Base-by-base conservation (phyloP, 2,113 vertebrate species). In the Procavia capensis region DNA sequence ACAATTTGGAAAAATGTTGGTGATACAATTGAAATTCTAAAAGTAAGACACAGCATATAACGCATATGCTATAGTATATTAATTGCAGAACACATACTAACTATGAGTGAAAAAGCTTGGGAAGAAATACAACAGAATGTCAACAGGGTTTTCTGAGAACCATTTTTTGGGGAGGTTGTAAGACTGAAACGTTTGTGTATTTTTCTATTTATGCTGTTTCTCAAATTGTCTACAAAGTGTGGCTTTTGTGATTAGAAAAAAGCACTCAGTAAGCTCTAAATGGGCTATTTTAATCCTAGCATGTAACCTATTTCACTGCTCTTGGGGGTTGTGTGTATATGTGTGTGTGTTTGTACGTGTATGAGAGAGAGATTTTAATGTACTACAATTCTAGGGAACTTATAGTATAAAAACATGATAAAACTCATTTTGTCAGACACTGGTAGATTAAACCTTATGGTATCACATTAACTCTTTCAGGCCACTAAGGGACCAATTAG, bases 401-500 rank as follows among this genome's bases (percentile, higher is more conserved):
- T 89, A 88, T 36, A 89, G 68, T 85, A 83, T 68, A 76, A 95
- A 96, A n/a, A 97, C 87, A 88, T 63, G 63, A 43, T 86, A 95
- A 94, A 85, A 22, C 54, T 95, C 14, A 76, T 95, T 95, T 98
- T 97, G 74, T 97, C 80, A 94, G 79, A 75, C 97, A 96, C 88
- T 94, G 11, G 70, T 82, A 95, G 92, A 96, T 96, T 97, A 95
- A 96, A 96, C 29, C 54, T 36, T 93, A 92, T 85, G 78, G 87
- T 94, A 95, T 36, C 36, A 41, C 75, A 82, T 97, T 97, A 97
- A 97, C 95, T 97, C 96, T 97, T 98, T 97, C 96, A 94, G 88
- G 93, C 83, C 94, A 96, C 96, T 96, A 43, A 96, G 97, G 97
- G 96, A 97, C 96, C 92, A 97, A 97, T 98, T 98, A 97, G 91